These are phyloP conservation scores for Tamias sibiricus DNA, from an alignment of 2,113 vertebrate genomes.

Conservation along the genomic window DNA sequence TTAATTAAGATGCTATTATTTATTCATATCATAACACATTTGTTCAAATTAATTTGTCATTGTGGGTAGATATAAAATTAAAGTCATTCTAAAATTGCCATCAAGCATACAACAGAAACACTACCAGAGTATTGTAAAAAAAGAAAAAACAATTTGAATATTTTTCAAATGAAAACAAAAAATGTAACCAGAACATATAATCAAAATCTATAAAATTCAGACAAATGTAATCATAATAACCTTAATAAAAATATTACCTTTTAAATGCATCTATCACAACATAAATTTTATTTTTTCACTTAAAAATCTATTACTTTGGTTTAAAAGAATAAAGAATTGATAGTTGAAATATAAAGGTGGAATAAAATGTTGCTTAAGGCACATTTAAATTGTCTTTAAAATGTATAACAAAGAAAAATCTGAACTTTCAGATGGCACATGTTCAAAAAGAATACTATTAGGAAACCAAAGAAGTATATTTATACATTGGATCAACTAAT, in stretches of 20 bases:
- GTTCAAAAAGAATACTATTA: neutral
- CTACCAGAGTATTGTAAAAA: neutral
- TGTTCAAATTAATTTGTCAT: conserved; percentile 66
- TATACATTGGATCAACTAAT: neutral
- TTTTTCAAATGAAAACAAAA: neutral
- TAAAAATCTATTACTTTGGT: neutral
- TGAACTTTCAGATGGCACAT: neutral
- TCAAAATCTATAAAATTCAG: conserved; percentile 30
- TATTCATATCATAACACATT: conserved; percentile 49
- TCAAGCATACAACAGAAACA: conserved; percentile 47
- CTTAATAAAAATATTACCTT: conserved; percentile 69
- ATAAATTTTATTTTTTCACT: conserved; percentile 57
- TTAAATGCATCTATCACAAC: conserved; percentile 62
- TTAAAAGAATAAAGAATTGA: conserved; percentile 7
- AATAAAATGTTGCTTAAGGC: conserved; percentile 2
- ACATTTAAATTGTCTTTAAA: neutral
- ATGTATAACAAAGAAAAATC: neutral
- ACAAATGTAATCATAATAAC: conserved; percentile 33
- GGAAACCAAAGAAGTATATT: neutral
- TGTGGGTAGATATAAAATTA: conserved; percentile 55
- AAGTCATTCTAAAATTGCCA: conserved; percentile 60
- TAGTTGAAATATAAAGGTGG: conserved; percentile 8
- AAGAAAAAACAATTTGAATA: neutral
- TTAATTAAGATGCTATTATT: conserved; percentile 60
- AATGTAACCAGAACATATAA: neutral